Conservation (phyloP, 2,113 vertebrate species). For the Daboia siamensis region DNA sequence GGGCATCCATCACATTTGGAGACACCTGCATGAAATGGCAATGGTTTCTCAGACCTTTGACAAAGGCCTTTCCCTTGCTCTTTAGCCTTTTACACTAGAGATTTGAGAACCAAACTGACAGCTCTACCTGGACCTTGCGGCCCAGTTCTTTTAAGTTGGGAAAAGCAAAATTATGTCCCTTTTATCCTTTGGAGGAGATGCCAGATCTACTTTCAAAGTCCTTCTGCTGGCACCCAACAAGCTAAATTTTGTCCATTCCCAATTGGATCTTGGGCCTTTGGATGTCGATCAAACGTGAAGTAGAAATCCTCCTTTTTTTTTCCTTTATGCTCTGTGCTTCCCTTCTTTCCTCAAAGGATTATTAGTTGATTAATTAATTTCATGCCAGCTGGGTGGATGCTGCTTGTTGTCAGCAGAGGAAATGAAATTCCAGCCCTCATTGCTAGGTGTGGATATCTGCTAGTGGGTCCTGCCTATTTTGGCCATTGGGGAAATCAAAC, state of each 20-base stretch:
- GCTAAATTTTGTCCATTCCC: neutral
- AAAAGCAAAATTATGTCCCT: neutral
- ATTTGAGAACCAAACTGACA: neutral
- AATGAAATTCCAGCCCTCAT: neutral
- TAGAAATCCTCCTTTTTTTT: neutral
- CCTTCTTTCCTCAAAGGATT: neutral
- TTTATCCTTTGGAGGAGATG: neutral
- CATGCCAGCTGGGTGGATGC: neutral
- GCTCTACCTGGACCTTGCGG: neutral
- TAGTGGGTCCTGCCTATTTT: neutral
- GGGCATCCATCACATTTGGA: neutral
- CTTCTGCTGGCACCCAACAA: neutral
- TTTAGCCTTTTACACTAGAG: neutral
- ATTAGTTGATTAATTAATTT: slow-evolving; percentile 9
- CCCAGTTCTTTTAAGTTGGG: neutral
- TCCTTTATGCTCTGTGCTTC: neutral
- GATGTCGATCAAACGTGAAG: neutral
- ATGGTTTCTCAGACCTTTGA: neutral
- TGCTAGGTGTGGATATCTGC: neutral
- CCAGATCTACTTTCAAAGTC: neutral
- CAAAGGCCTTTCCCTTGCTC: neutral
- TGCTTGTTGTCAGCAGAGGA: neutral
- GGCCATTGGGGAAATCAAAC: slow-evolving; percentile 22
- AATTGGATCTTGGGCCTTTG: neutral
- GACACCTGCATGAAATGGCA: neutral